A percentile compares a stretch with the other conserved stretches of the same genome.
phyloP scores from a whole-genome alignment of 2,113 vertebrate genomes.

The Atrichornis clamosus region DNA sequence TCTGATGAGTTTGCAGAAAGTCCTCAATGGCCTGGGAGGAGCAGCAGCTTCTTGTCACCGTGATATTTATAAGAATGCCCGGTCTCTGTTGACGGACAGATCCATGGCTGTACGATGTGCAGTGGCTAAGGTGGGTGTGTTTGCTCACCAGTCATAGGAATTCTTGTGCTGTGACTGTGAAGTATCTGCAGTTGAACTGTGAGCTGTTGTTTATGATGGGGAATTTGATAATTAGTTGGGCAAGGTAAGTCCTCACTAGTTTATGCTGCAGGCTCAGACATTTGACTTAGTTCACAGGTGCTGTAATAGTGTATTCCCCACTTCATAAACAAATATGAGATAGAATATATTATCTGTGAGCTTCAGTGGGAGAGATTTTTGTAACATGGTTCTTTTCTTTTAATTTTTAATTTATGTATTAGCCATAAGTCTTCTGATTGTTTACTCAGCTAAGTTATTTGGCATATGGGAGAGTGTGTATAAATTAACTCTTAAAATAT shows the following conservation, averaged over 20 bases:
- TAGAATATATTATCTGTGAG: not conserved
- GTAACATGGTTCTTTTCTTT: not conserved
- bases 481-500: not conserved
- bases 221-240: not conserved
- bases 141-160: not conserved
- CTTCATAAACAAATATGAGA: not conserved
- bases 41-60: conserved; percentile 97
- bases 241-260: not conserved
- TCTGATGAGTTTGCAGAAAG: conserved; percentile 94
- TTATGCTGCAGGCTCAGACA: not conserved
- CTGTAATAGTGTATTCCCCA: not conserved
- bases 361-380: not conserved
- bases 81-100: conserved; percentile 91
- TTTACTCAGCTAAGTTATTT: not conserved
- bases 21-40: conserved; percentile 89
- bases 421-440: not conserved
- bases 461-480: not conserved
- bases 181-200: not conserved
- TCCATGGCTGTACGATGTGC: conserved; percentile 97
- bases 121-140: conserved; percentile 88
- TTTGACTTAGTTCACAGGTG: not conserved
- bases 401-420: not conserved
- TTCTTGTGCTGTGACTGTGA: not conserved
- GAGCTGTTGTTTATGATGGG: not conserved
- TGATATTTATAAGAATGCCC: conserved; percentile 96